phyloP scores from a whole-genome alignment of 2,113 vertebrate genomes.

The Callorhinus ursinus region DNA sequence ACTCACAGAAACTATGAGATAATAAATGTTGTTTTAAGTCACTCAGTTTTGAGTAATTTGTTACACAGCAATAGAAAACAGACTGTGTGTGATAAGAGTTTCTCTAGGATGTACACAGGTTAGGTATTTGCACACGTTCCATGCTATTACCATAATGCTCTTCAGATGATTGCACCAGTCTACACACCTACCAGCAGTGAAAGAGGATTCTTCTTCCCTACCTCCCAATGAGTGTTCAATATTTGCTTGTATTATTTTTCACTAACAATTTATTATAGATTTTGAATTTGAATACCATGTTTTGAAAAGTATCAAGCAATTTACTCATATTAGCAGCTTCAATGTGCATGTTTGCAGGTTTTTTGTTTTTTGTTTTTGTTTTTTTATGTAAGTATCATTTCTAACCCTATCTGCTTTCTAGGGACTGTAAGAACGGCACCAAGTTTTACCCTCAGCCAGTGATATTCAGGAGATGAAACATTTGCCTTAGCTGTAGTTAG shows the following conservation, averaged over 20 bases:
- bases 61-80: background rate
- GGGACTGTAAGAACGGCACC: background rate
- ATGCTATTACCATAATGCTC: background rate
- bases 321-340: conserved; percentile 7
- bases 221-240: background rate
- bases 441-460: background rate
- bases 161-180: background rate
- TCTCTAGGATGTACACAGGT: background rate
- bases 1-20: background rate
- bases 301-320: background rate
- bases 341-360: background rate
- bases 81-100: background rate
- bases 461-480: background rate
- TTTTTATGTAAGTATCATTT: background rate
- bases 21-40: conserved; percentile 20
- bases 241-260: conserved; percentile 13
- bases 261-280: background rate
- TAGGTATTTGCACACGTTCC: background rate
- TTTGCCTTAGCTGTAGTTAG: background rate
- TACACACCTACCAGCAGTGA: background rate
- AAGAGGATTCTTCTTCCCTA: background rate
- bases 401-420: background rate
- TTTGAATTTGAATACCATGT: background rate
- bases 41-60: conserved; percentile 26
- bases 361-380: background rate